Evolutionary conservation across 2,113 vertebrate species (phyloP).

Genomic region (Colossoma macropomum): DNA sequence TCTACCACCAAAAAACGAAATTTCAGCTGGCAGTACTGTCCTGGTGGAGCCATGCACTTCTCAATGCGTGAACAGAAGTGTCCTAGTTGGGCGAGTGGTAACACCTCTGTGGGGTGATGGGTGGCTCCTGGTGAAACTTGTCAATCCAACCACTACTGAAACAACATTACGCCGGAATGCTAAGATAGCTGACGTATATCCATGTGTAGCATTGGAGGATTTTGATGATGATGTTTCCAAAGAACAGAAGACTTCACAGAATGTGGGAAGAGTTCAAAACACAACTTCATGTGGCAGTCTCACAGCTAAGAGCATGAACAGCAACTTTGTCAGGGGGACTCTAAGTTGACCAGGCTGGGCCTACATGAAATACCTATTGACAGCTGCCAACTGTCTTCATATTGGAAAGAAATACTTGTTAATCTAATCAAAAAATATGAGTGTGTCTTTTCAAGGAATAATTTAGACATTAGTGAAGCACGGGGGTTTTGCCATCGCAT

Average conservation of each 20-base stretch:
- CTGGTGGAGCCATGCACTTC: neutral
- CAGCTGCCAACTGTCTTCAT: slow-evolving; percentile 12
- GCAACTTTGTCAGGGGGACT: neutral
- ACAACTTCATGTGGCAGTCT: neutral
- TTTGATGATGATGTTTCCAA: neutral
- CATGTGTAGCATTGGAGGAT: no score
- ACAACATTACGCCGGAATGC: no score
- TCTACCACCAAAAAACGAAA: neutral
- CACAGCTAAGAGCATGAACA: neutral
- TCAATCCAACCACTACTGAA: slow-evolving; percentile 7
- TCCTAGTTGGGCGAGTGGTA: slow-evolving; percentile 24
- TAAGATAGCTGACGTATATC: no score
- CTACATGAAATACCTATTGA: slow-evolving; percentile 17
- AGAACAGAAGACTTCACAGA: neutral
- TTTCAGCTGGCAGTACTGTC: slow-evolving; percentile 10
- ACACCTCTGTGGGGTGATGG: no score
- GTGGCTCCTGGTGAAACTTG: no score
- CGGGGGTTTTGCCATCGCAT: neutral
- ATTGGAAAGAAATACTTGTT: slow-evolving; percentile 18
- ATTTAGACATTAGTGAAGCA: slow-evolving; percentile 43
- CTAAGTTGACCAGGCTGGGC: slow-evolving; percentile 26
- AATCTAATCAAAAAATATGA: slow-evolving; percentile 39
- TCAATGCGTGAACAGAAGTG: neutral
- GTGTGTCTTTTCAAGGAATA: slow-evolving; percentile 44
- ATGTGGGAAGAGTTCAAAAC: neutral